phyloP scores from a whole-genome alignment of 2,797 vertebrate species.

The Poecilia gillii region DNA sequence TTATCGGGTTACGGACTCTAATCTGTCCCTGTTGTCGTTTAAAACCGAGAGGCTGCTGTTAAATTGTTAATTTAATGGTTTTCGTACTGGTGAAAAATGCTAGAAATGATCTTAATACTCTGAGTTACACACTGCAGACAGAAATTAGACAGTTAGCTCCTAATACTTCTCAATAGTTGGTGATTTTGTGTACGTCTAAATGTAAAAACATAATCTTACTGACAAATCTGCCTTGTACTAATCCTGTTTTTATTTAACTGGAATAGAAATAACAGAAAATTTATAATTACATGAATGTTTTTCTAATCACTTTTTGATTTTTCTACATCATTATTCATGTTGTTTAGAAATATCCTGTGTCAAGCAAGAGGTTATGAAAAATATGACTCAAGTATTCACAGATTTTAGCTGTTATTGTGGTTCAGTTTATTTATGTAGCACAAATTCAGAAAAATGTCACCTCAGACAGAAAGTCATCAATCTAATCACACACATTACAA shows the following conservation, averaged over 20 bases:
- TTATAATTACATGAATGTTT: not conserved
- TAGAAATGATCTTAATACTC: not conserved
- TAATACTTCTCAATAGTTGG: not conserved
- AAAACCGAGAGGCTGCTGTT: not conserved
- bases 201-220: not conserved
- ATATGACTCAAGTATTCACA: not conserved
- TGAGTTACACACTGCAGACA: not conserved
- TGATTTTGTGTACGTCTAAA: not conserved
- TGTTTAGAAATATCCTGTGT: not conserved
- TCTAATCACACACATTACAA: not conserved
- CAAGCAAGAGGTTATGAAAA: not conserved
- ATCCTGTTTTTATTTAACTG: not conserved
- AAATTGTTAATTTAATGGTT: not conserved
- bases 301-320: not conserved
- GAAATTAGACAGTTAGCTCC: not conserved
- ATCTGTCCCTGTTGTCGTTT: constrained; percentile 1
- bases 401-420: not conserved
- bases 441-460: not conserved
- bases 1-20: not conserved
- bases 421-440: not conserved
- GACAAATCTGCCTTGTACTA: not conserved
- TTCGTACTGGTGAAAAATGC: not conserved
- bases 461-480: not conserved
- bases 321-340: not conserved
- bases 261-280: not conserved